These are phyloP conservation scores for Ostrea edulis DNA, from an alignment of 1,140 invertebrate species.

Conservation along the genomic window DNA sequence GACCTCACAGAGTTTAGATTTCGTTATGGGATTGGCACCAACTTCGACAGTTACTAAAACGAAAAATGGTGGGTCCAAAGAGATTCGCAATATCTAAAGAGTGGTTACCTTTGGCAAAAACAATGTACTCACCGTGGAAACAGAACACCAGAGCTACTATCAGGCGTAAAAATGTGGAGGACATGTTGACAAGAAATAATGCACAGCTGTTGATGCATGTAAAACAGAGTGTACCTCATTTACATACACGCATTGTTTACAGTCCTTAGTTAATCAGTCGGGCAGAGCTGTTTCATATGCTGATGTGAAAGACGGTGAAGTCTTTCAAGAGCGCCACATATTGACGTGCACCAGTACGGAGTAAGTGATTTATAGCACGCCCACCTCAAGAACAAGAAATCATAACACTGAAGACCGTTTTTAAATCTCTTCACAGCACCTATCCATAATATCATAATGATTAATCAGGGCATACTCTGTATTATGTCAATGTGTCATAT, in stretches of 20 bases:
- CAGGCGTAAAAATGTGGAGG: background rate
- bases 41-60: background rate
- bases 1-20: background rate
- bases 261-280: background rate
- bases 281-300: background rate
- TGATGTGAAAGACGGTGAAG: background rate
- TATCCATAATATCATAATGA: no score
- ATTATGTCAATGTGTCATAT: no score
- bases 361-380: background rate
- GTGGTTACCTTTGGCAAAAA: background rate
- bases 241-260: slow-evolving; percentile 11
- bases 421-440: no score
- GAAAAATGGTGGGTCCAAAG: background rate
- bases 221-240: background rate
- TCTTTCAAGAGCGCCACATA: no score
- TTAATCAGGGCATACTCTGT: no score
- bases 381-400: background rate
- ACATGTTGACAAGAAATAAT: slow-evolving; percentile 10
- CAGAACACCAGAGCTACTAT: background rate
- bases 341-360: no score
- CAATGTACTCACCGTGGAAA: background rate
- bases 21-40: background rate
- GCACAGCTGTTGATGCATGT: background rate
- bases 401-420: background rate
- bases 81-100: background rate